These are phyloP conservation scores for Morbakka virulenta DNA, from an alignment of 30 jellyfish, hydroid and myxozoan genomes.

Conservation along the genomic window DNA sequence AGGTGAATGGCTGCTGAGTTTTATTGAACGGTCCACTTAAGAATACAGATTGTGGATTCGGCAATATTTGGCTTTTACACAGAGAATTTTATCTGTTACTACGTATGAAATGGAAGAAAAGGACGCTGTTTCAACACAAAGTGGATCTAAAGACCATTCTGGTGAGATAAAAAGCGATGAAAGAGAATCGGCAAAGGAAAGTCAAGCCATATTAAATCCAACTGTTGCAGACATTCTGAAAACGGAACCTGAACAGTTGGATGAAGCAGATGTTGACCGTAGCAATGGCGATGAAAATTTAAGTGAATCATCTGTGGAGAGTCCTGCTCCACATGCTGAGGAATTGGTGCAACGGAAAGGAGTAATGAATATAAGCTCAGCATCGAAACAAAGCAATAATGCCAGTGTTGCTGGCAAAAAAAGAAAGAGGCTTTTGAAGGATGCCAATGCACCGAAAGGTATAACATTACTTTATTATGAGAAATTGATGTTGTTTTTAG, in stretches of 20 bases:
- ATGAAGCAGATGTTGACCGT: background rate
- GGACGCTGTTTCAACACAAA: background rate
- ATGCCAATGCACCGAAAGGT: slow-evolving; percentile 90
- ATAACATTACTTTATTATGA: too few species aligned
- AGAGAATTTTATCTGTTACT: background rate
- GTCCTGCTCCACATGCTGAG: slow-evolving; percentile 64
- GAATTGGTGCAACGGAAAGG: slow-evolving; percentile 22
- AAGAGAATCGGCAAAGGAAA: background rate
- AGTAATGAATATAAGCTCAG: background rate
- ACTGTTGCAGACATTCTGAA: background rate
- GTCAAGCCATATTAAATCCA: background rate
- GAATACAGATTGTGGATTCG: too few species aligned
- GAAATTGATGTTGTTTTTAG: too few species aligned
- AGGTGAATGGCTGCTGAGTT: too few species aligned
- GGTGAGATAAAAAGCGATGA: background rate
- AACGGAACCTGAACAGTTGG: background rate
- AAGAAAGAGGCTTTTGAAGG: slow-evolving; percentile 73
- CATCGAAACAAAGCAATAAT: slow-evolving; percentile 11
- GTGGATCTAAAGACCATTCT: background rate
- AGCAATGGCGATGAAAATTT: slow-evolving; percentile 29
- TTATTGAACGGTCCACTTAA: too few species aligned
- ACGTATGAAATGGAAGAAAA: background rate
- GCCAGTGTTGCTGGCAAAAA: slow-evolving; percentile 35
- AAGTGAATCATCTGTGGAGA: slow-evolving; percentile 77
- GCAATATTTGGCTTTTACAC: too few species aligned